Evolutionary conservation across 2,888 invertebrate species (phyloP).

Genomic region (Cosmorhoe ocellata): DNA sequence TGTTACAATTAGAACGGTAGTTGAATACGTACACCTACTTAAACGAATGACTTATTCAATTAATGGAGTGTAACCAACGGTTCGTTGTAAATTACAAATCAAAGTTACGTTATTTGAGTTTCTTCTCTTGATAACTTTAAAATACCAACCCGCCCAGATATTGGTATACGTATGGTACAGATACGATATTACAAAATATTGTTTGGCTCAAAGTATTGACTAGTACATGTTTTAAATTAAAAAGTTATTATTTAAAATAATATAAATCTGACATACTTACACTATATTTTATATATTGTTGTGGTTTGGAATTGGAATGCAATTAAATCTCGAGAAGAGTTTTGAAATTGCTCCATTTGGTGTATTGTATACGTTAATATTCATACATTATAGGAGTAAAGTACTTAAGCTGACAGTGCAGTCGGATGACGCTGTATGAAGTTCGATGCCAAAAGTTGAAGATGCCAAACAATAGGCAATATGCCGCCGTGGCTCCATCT

Average conservation of each 20-base stretch:
- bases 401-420: constrained; percentile 71
- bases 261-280: no score
- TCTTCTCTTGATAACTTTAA: constrained; percentile 28
- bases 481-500: constrained; percentile 57
- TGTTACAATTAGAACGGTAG: constrained; percentile 10
- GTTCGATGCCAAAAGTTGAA: constrained; percentile 76
- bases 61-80: constrained; percentile 38
- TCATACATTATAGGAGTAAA: constrained; percentile 67
- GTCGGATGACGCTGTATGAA: constrained; percentile 51
- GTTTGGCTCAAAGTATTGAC: neutral
- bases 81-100: constrained; percentile 21
- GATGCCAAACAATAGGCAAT: constrained; percentile 81
- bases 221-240: no score
- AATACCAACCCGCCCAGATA: constrained; percentile 7
- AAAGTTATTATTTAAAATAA: no score
- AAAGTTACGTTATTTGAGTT: constrained; percentile 24
- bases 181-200: no score
- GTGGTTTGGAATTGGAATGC: constrained; percentile 8
- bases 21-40: no score
- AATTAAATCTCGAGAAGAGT: constrained; percentile 13
- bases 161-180: no score
- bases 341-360: constrained; percentile 50
- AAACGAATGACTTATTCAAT: constrained; percentile 37
- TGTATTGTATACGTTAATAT: constrained; percentile 64
- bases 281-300: no score